A percentile compares a stretch with the other conserved stretches of the same genome.
Evolutionary conservation across 2,888 invertebrate species (phyloP).

Genomic region (Calameuta filiformis): DNA sequence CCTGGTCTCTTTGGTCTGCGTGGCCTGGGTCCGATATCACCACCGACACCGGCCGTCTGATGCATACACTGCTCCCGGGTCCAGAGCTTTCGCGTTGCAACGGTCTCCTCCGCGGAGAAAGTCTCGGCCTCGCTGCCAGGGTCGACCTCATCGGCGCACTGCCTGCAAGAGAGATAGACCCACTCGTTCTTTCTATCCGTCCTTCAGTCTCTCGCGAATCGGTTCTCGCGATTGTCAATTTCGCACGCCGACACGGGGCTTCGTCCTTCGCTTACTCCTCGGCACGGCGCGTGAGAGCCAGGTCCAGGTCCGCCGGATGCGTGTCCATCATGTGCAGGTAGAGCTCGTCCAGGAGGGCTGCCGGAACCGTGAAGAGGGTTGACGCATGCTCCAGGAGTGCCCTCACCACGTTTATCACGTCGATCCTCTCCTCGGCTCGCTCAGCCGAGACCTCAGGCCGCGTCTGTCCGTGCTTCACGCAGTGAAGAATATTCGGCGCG

Average conservation of each 20-base stretch:
- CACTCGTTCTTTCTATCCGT: background rate
- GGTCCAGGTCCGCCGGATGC: constrained; percentile 84
- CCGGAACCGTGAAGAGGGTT: constrained; percentile 80
- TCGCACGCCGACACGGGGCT: background rate
- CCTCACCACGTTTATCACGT: constrained; percentile 91
- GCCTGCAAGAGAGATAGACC: constrained; percentile 36
- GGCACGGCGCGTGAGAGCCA: constrained; percentile 57
- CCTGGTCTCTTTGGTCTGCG: constrained; percentile 61
- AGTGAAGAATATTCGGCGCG: constrained; percentile 92
- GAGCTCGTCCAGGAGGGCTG: constrained; percentile 86
- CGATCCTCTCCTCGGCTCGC: constrained; percentile 82
- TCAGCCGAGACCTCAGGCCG: constrained; percentile 72
- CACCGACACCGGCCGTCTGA: constrained; percentile 65
- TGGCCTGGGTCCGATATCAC: constrained; percentile 70
- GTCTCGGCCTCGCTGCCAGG: constrained; percentile 60
- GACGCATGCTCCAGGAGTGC: constrained; percentile 79
- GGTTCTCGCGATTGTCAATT: background rate
- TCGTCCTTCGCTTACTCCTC: constrained; percentile 63
- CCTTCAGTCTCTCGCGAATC: background rate
- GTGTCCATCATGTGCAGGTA: constrained; percentile 87
- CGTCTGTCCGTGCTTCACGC: constrained; percentile 72
- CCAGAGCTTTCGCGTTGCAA: constrained; percentile 70
- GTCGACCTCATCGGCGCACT: constrained; percentile 59
- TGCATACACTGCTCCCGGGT: constrained; percentile 77
- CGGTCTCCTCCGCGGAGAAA: constrained; percentile 54